Evolutionary conservation across 2,888 invertebrate genomes (phyloP).

Genomic region (Drosophila kambysellisi): DNA sequence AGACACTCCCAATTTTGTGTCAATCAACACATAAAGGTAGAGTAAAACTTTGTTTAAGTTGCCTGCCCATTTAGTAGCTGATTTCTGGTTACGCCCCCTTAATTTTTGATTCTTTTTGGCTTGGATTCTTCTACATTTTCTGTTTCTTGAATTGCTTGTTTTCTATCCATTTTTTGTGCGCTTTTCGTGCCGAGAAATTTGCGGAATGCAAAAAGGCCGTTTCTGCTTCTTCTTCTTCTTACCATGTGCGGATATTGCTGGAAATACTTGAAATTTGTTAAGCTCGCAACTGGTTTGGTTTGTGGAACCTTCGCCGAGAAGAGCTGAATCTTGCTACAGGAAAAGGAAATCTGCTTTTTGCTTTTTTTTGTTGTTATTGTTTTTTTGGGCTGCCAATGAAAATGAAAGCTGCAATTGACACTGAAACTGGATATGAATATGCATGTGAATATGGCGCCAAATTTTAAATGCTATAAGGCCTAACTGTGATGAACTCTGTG

Average conservation of each 20-base stretch:
- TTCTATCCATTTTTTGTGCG: constrained; percentile 19
- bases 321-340: not conserved
- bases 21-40: constrained; percentile 52
- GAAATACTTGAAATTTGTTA: constrained; percentile 61
- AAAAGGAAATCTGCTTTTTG: not conserved
- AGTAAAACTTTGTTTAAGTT: constrained; percentile 53
- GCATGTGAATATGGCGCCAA: constrained; percentile 9
- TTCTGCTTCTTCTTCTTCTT: constrained; percentile 16
- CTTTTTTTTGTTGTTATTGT: not conserved
- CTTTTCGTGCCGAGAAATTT: constrained; percentile 54
- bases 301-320: constrained; percentile 14
- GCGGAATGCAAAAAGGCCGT: constrained; percentile 77
- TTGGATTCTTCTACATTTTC: constrained; percentile 12
- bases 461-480: constrained; percentile 1
- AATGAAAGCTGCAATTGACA: constrained; percentile 53
- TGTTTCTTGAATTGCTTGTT: not conserved
- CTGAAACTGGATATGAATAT: constrained; percentile 42
- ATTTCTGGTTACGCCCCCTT: constrained; percentile 4
- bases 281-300: constrained; percentile 25
- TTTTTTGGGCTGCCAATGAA: constrained; percentile 10
- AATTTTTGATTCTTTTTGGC: not conserved
- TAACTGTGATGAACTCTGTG: not conserved
- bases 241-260: constrained; percentile 19
- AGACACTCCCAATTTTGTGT: not conserved
- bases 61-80: constrained; percentile 21